phyloP scores from a whole-genome alignment of 2,113 vertebrate species.

The Stigmatopora nigra region DNA sequence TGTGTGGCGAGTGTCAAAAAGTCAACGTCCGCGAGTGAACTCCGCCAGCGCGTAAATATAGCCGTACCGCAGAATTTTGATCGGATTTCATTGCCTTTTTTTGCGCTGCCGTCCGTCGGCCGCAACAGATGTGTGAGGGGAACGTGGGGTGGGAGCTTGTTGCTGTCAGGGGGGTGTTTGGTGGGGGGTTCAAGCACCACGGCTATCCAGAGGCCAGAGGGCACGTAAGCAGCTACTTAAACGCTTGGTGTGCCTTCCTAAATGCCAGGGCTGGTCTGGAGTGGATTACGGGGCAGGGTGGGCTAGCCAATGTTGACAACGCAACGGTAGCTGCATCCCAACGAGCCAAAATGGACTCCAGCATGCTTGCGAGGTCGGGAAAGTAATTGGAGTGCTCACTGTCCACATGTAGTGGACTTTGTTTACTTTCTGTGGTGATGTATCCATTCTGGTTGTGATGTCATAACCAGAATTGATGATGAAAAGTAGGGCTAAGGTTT shows the following conservation, averaged over 20 bases:
- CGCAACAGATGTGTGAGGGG: slow-evolving; percentile 32
- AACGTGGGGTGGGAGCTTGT: background rate
- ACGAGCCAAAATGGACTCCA: background rate
- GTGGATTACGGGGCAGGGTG: background rate
- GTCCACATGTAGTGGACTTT: background rate
- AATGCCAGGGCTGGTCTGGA: background rate
- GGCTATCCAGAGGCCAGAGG: slow-evolving; percentile 1
- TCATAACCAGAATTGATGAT: too few relatives aligned
- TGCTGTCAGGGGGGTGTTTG: slow-evolving; percentile 7
- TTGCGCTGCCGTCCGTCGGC: slow-evolving; percentile 42
- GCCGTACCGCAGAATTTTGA: slow-evolving; percentile 30
- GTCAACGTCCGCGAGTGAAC: slow-evolving; percentile 44
- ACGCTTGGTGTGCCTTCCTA: background rate
- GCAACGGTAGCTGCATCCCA: background rate
- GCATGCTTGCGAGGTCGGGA: background rate
- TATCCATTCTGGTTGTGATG: too few relatives aligned
- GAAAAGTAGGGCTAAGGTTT: too few relatives aligned
- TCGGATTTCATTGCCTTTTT: slow-evolving; percentile 40
- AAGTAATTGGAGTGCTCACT: background rate
- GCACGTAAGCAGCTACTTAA: slow-evolving; percentile 2
- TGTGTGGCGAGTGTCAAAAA: slow-evolving; percentile 27
- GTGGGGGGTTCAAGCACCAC: background rate
- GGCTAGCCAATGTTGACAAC: background rate
- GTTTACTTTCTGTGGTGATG: slow-evolving; percentile 4
- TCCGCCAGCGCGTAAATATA: slow-evolving; percentile 29